phyloP scores from a whole-genome alignment of 2,888 invertebrate species.

The Drosophila anomalipes region DNA sequence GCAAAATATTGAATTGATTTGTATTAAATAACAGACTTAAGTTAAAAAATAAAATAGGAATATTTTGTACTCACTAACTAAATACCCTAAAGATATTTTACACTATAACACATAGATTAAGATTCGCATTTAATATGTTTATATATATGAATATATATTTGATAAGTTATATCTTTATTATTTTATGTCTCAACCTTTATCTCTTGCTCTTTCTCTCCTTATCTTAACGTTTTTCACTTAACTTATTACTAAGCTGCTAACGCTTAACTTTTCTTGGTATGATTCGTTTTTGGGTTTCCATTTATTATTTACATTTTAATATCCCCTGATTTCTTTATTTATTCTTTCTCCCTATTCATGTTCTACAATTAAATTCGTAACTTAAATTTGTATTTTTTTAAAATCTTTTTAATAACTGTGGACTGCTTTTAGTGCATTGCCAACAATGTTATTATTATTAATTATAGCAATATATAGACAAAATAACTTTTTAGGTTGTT shows the following conservation, averaged over 20 bases:
- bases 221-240: not conserved
- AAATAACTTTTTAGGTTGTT: not conserved
- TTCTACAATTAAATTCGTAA: no score
- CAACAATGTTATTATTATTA: not conserved
- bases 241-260: not conserved
- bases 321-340: not conserved
- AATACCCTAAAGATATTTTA: not conserved
- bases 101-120: not conserved
- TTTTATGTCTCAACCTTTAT: not conserved
- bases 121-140: not conserved
- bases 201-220: not conserved
- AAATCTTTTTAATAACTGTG: not conserved
- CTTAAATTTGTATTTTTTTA: not conserved
- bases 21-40: not conserved
- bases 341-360: no score
- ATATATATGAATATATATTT: not conserved
- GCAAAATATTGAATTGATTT: conserved; percentile 2
- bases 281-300: not conserved
- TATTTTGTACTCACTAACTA: not conserved
- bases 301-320: not conserved
- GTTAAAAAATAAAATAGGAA: not conserved
- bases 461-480: not conserved
- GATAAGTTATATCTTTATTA: not conserved
- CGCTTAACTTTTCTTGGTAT: not conserved
- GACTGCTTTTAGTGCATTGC: not conserved